Evolutionary conservation across 2,113 vertebrate species (phyloP), one percentile per base, ranked within the genome.

Genomic region (Vireo altiloquus): DNA sequence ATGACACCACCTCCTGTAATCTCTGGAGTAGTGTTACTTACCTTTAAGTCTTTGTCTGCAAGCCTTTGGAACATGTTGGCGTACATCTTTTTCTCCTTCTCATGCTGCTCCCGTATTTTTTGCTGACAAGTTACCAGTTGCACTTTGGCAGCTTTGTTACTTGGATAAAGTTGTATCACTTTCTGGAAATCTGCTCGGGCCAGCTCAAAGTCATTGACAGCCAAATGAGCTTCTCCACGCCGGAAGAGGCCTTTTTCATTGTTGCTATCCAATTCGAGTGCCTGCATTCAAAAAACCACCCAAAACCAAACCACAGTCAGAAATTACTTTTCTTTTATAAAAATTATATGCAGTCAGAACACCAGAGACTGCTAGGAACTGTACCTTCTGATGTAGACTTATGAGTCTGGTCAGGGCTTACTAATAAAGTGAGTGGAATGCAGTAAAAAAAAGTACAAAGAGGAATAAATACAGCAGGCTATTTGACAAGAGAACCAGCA

Each of bases 31-130:
- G 13, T 2, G 8, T 7, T 33, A 68, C 84, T 98, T 66, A 99
- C 99, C 98, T 99, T 99, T 23, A 98, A 91, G 69, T 99, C 99
- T 76, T 98, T 98, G 92, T 99, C 99, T 28, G 98, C 98, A 78
- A 99, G 98, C 95, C 98, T 99, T 95, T 99, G 98, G 94, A 99
- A 99, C 99, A 99, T 99, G 96, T 99, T 99, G 94, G 99, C 99
- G 0, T 99, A 99, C 82, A 99, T 98, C 94, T 98, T 99, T 70
- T 99, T 99, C 96, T 99, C 99, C 81, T 98, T 98, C 76, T 99
- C 99, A 2, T 99, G 99, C 96, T 99, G 99, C 95, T 98, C 98
- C 77, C 99, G 98, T 57, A 99, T 98, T 40, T 98, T 98, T 88
- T 99, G 99, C 97, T 99, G 99, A 97, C 99, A 99, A 49, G 98